Evolutionary conservation across 2,113 vertebrate species (phyloP).

Genomic region (Amphilophus citrinellus): DNA sequence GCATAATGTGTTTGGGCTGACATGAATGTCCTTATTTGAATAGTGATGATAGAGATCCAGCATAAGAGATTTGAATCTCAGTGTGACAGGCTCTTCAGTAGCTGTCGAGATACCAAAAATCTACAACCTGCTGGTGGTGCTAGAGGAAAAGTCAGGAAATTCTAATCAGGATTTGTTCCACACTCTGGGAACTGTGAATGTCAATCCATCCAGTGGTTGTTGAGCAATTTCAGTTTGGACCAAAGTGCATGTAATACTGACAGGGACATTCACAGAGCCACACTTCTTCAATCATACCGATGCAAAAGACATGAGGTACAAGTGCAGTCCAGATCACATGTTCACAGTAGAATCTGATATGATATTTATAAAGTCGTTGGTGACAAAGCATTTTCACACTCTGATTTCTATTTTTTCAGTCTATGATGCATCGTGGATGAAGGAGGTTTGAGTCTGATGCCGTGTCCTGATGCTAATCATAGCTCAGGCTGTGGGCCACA

Average conservation of each 20-base stretch:
- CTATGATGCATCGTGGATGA: background rate
- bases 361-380: slow-evolving; percentile 11
- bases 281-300: accelerated
- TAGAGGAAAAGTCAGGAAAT: background rate
- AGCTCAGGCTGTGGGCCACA: slow-evolving; percentile 21
- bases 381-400: background rate
- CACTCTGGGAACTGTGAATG: background rate
- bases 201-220: background rate
- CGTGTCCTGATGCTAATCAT: slow-evolving; percentile 27
- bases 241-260: background rate
- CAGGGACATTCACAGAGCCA: background rate
- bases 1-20: background rate
- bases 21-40: background rate
- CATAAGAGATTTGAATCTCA: background rate
- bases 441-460: background rate
- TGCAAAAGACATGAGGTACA: background rate
- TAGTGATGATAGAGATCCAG: background rate
- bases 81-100: background rate
- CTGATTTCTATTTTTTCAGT: background rate
- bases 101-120: background rate
- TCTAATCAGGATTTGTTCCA: background rate
- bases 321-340: background rate
- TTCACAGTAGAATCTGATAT: background rate
- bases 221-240: background rate
- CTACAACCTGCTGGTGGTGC: background rate